These are phyloP conservation scores for Ciconia maguari DNA, from an alignment of 2,113 vertebrate genomes.

Conservation along the genomic window DNA sequence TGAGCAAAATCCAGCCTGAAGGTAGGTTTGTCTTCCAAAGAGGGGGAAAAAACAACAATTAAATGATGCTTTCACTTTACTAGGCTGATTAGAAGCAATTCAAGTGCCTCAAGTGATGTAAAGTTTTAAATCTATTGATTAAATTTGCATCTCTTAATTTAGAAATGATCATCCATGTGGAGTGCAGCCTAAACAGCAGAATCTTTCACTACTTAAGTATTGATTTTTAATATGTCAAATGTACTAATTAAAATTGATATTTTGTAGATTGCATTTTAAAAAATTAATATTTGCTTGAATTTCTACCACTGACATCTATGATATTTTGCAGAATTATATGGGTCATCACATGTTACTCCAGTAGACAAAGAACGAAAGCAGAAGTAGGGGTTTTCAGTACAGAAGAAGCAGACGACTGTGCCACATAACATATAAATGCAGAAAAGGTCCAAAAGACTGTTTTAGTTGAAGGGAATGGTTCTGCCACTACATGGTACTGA, in stretches of 20 bases:
- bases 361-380: neutral
- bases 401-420: neutral
- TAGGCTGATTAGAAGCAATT: conserved; percentile 58
- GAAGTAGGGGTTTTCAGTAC: neutral
- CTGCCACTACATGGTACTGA: neutral
- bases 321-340: neutral
- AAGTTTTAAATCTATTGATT: conserved; percentile 66
- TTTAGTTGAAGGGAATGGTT: neutral
- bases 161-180: conserved; percentile 39
- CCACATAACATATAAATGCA: neutral
- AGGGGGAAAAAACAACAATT: neutral
- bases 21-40: conserved; percentile 18
- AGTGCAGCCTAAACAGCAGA: conserved; percentile 50
- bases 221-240: conserved; percentile 48
- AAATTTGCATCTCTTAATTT: conserved; percentile 70
- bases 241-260: conserved; percentile 24
- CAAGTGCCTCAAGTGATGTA: conserved; percentile 45
- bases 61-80: conserved; percentile 34
- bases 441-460: neutral
- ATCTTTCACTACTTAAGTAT: conserved; percentile 18
- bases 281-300: neutral
- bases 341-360: neutral
- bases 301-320: neutral
- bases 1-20: neutral
- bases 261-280: conserved; percentile 6